Conservation (phyloP, 2,888 invertebrate genomes). For the Steinernema hermaphroditum region DNA sequence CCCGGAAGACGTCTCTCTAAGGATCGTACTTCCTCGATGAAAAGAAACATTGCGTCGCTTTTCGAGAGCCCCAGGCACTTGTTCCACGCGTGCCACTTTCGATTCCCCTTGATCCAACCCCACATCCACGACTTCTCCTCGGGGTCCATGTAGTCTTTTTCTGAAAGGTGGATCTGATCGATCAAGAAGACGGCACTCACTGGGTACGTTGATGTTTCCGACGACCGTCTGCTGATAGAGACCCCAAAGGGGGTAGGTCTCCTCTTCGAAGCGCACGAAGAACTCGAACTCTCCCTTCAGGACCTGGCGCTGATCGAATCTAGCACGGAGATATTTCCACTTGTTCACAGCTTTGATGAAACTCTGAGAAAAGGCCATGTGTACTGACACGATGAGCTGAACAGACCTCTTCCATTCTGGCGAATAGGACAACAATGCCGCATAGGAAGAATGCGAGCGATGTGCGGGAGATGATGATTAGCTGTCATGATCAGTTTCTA, state of each 20-base stretch:
- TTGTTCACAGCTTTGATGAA: neutral
- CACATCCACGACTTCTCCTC: slow-evolving; percentile 57
- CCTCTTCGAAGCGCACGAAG: slow-evolving; percentile 50
- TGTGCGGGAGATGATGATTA: no score
- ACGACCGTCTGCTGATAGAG: slow-evolving; percentile 52
- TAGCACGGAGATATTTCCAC: slow-evolving; percentile 17
- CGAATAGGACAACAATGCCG: no score
- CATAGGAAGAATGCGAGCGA: no score
- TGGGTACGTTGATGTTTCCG: slow-evolving; percentile 55
- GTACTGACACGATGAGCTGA: no score
- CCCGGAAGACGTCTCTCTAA: slow-evolving; percentile 31
- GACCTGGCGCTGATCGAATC: slow-evolving; percentile 23
- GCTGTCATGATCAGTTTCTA: no score
- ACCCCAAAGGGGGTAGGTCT: slow-evolving; percentile 49
- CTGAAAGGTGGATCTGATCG: slow-evolving; percentile 35
- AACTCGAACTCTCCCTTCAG: slow-evolving; percentile 43
- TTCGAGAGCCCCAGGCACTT: slow-evolving; percentile 35
- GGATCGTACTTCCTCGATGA: slow-evolving; percentile 34
- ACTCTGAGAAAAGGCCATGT: no score
- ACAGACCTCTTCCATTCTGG: no score
- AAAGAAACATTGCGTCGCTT: slow-evolving; percentile 34
- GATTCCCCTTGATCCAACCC: slow-evolving; percentile 56
- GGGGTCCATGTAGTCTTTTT: slow-evolving; percentile 54
- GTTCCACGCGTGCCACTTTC: slow-evolving; percentile 60
- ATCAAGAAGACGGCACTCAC: slow-evolving; percentile 36